A percentile compares a stretch with the other conserved stretches of the same genome.
phyloP scores from a whole-genome alignment of 2,113 vertebrate species.

The Strigops habroptila region DNA sequence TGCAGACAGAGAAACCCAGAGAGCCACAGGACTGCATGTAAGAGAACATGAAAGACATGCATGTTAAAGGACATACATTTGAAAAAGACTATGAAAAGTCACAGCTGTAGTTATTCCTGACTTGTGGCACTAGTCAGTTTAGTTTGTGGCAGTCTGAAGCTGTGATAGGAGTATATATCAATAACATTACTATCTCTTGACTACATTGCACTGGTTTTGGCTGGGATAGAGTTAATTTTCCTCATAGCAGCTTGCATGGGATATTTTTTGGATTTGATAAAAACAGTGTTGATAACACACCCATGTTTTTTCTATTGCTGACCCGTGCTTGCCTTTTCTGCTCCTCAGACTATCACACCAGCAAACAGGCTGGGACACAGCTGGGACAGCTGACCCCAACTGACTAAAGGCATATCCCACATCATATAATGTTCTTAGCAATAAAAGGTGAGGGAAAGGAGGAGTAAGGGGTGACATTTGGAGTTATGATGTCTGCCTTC shows the following conservation, averaged over 20 bases:
- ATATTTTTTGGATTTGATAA: background rate
- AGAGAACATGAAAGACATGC: background rate
- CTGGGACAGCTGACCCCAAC: background rate
- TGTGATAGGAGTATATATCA: background rate
- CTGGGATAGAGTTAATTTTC: background rate
- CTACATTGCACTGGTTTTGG: background rate
- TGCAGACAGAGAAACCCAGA: background rate
- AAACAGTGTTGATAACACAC: background rate
- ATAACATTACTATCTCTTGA: background rate
- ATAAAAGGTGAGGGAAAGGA: background rate
- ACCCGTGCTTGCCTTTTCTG: background rate
- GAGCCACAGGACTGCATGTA: background rate
- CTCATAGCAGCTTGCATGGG: background rate
- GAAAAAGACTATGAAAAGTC: background rate
- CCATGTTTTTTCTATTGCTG: background rate
- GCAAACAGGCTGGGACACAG: rapidly evolving
- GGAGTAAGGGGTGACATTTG: background rate
- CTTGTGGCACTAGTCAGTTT: background rate
- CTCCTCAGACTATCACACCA: background rate
- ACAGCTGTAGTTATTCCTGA: background rate
- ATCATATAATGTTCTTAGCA: background rate
- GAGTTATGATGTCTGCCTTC: background rate
- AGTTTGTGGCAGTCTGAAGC: background rate
- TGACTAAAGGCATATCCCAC: background rate
- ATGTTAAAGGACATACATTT: background rate